Evolutionary conservation across 2,888 invertebrate genomes (phyloP).

Genomic region (Dolichopus griseipennis): DNA sequence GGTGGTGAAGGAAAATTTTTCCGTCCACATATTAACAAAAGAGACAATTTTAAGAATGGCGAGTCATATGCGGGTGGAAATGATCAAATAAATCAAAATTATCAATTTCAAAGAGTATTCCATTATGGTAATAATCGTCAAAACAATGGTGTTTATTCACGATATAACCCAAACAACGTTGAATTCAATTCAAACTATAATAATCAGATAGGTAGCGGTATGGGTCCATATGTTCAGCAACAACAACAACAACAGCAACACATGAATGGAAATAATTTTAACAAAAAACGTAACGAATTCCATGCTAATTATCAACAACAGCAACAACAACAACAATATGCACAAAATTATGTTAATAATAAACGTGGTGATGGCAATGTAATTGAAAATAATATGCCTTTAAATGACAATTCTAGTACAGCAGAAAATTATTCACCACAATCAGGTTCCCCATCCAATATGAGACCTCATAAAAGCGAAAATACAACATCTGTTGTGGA

Average conservation of each 20-base stretch:
- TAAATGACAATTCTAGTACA: not conserved
- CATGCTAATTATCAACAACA: constrained; percentile 8
- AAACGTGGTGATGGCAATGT: not conserved
- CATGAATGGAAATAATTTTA: not conserved
- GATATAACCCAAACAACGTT: not conserved
- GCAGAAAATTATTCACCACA: not conserved
- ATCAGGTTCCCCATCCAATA: not conserved
- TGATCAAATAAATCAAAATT: not conserved
- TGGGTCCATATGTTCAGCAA: not conserved
- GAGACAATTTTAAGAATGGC: not conserved
- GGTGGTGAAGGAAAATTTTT: not conserved
- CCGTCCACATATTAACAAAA: not conserved
- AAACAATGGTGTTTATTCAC: constrained; percentile 1
- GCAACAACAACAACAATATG: constrained; percentile 11
- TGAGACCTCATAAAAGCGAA: not conserved
- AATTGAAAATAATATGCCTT: not conserved
- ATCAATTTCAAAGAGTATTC: not conserved
- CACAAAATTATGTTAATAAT: not conserved
- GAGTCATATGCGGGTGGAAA: not conserved
- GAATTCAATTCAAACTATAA: not conserved
- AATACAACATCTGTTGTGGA: constrained; percentile 5
- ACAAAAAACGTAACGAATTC: not conserved
- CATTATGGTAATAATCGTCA: not conserved
- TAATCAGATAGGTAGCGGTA: not conserved
- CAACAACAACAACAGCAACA: constrained; percentile 10